Conservation (phyloP, 2,888 invertebrate genomes). For the Phania funesta region DNA sequence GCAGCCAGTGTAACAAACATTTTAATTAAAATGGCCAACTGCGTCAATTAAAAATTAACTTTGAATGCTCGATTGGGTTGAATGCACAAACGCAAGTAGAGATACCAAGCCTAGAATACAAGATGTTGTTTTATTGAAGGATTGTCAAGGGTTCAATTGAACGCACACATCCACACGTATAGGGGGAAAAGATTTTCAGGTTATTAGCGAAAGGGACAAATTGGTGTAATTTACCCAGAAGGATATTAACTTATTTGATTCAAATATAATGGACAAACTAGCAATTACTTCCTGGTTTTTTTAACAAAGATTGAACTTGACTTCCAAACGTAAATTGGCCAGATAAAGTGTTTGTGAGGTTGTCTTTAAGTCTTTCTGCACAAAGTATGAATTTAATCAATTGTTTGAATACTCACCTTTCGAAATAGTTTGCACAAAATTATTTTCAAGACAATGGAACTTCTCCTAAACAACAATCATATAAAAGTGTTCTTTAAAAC, state of each 20-base stretch:
- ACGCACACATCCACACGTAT: too few species aligned
- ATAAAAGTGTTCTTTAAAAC: not conserved
- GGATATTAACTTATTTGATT: too few species aligned
- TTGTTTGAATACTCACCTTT: not conserved
- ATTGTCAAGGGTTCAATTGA: slow-evolving; percentile 49
- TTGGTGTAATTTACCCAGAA: too few species aligned
- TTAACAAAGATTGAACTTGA: too few species aligned
- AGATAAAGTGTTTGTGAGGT: too few species aligned
- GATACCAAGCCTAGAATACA: not conserved
- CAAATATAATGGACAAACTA: too few species aligned
- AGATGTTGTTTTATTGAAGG: slow-evolving; percentile 32
- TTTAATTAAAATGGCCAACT: slow-evolving; percentile 64
- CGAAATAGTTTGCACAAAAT: not conserved
- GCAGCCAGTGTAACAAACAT: slow-evolving; percentile 28
- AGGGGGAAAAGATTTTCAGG: too few species aligned
- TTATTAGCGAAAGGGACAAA: too few species aligned
- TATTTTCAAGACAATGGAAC: not conserved
- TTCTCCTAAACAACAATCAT: not conserved
- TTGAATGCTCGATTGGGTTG: slow-evolving; percentile 30
- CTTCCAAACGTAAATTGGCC: too few species aligned
- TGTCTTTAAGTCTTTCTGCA: too few species aligned
- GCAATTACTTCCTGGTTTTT: too few species aligned
- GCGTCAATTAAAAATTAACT: slow-evolving; percentile 52
- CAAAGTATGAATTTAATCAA: too few species aligned
- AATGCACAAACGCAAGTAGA: not conserved